Conservation (phyloP, 2,797 vertebrate genomes). For the Hozukius guyotensis region DNA sequence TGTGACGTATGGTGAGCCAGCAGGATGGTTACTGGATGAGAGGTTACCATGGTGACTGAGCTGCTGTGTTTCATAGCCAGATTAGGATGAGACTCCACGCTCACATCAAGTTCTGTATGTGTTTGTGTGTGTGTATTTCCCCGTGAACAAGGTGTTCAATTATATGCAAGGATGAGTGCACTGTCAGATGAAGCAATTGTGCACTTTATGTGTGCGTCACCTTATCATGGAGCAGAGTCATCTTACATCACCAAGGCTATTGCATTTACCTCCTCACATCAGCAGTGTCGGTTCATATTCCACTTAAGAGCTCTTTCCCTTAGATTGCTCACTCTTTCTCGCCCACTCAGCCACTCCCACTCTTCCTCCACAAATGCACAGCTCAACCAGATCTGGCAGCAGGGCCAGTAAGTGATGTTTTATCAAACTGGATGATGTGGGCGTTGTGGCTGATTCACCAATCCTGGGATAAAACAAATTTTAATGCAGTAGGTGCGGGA, state of each 20-base stretch:
- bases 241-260: slow-evolving; percentile 1
- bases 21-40: slow-evolving; percentile 38
- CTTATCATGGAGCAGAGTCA: slow-evolving; percentile 15
- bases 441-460: slow-evolving; percentile 60
- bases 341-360: slow-evolving; percentile 51
- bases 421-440: slow-evolving; percentile 57
- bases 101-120: not conserved
- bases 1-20: slow-evolving; percentile 49
- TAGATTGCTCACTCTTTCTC: slow-evolving; percentile 26
- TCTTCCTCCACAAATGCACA: slow-evolving; percentile 36
- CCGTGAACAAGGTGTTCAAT: not conserved
- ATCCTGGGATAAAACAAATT: slow-evolving; percentile 14
- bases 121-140: not conserved
- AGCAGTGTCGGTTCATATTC: slow-evolving; percentile 23
- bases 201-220: not conserved
- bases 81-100: slow-evolving; percentile 31
- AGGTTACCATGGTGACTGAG: slow-evolving; percentile 71
- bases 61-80: slow-evolving; percentile 42
- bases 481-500: slow-evolving; percentile 1
- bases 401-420: slow-evolving; percentile 34
- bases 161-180: slow-evolving; percentile 1
- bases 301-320: slow-evolving; percentile 26
- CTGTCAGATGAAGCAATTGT: not conserved
- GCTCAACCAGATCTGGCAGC: slow-evolving; percentile 30
- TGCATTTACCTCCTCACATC: slow-evolving; percentile 26